These are phyloP conservation scores for Catocala sponsa DNA, from an alignment of 2,888 invertebrate genomes.

Conservation along the genomic window DNA sequence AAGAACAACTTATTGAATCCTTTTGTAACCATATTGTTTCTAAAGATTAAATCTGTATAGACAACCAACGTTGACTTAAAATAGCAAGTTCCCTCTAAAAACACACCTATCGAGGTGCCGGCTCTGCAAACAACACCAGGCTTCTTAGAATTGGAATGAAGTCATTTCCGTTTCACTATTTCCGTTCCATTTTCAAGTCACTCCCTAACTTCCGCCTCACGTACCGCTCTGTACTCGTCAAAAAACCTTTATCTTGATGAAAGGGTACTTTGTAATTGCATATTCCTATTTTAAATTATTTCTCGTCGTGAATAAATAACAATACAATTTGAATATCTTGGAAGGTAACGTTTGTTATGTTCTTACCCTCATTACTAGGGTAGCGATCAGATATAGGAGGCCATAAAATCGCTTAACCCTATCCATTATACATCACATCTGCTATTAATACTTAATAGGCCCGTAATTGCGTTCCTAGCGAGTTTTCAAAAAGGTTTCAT, in stretches of 20 bases:
- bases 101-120: slow-evolving; percentile 35
- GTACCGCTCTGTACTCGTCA: slow-evolving; percentile 41
- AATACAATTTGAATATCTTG: slow-evolving; percentile 29
- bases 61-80: background rate
- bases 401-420: slow-evolving; percentile 61
- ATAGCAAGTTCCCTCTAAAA: slow-evolving; percentile 18
- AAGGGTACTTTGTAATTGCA: slow-evolving; percentile 26
- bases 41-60: slow-evolving; percentile 5
- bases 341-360: slow-evolving; percentile 23
- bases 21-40: background rate
- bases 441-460: slow-evolving; percentile 71
- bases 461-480: slow-evolving; percentile 64
- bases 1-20: too few relatives aligned
- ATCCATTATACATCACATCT: slow-evolving; percentile 57
- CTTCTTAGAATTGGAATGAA: slow-evolving; percentile 57
- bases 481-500: slow-evolving; percentile 52
- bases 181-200: slow-evolving; percentile 62
- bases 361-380: slow-evolving; percentile 41
- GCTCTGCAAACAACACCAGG: slow-evolving; percentile 43
- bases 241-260: slow-evolving; percentile 41
- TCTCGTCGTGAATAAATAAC: slow-evolving; percentile 35
- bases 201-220: slow-evolving; percentile 54
- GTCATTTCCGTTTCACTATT: slow-evolving; percentile 65
- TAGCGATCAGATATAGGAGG: slow-evolving; percentile 56
- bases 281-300: slow-evolving; percentile 22